phyloP scores from a whole-genome alignment of 2,888 invertebrate species.

The Drosophila colorata region DNA sequence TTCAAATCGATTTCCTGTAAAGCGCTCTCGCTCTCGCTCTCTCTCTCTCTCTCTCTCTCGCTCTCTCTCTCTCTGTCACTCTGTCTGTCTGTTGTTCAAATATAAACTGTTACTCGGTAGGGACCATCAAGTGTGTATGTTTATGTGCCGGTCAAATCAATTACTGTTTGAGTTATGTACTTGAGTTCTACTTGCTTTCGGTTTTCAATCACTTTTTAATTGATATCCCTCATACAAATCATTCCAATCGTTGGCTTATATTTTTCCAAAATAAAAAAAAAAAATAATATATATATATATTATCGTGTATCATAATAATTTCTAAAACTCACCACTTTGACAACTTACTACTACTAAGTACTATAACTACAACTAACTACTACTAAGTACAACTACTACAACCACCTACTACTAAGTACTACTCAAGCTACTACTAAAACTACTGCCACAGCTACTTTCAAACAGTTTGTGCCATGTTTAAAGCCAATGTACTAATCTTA shows the following conservation, averaged over 20 bases:
- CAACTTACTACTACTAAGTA: constrained; percentile 33
- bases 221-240: constrained; percentile 50
- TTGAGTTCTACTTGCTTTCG: constrained; percentile 30
- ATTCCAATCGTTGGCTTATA: constrained; percentile 39
- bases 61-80: constrained; percentile 17
- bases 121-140: constrained; percentile 45
- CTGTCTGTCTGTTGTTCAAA: constrained; percentile 40
- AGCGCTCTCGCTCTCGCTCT: neutral
- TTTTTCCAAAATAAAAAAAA: constrained; percentile 21
- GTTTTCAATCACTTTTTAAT: constrained; percentile 39
- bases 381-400: constrained; percentile 42
- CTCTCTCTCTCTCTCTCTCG: constrained; percentile 9
- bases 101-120: constrained; percentile 6
- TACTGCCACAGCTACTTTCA: constrained; percentile 60
- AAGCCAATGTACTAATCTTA: constrained; percentile 69
- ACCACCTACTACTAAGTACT: constrained; percentile 48
- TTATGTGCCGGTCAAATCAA: constrained; percentile 50
- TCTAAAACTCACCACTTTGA: constrained; percentile 72
- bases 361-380: constrained; percentile 28
- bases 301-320: constrained; percentile 68
- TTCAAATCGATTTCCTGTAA: constrained; percentile 9
- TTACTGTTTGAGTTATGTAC: constrained; percentile 47
- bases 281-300: neutral
- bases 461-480: constrained; percentile 17
- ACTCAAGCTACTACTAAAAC: constrained; percentile 46